Conservation (phyloP, 2,113 vertebrate species). For the Syrmaticus mikado region DNA sequence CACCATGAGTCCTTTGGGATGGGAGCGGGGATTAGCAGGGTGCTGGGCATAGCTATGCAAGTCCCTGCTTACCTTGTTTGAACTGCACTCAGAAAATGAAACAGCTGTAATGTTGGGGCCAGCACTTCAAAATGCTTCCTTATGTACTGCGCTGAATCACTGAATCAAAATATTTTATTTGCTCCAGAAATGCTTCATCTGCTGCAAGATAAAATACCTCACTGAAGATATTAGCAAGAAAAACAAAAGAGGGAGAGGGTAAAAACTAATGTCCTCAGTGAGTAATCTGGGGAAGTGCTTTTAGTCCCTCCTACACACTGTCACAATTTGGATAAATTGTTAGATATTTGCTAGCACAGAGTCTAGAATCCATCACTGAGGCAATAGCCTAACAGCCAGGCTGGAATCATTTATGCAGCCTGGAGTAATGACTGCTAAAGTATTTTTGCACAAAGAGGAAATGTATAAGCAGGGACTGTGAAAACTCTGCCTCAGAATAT, state of each 20-base stretch:
- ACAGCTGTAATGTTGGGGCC: rapidly evolving
- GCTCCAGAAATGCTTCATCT: not conserved
- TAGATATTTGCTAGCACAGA: not conserved
- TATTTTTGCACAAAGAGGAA: slow-evolving; percentile 3
- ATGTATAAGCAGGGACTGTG: not conserved
- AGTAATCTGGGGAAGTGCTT: not conserved
- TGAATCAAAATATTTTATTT: not conserved
- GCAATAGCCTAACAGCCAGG: not conserved
- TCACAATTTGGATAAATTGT: not conserved
- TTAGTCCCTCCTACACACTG: not conserved
- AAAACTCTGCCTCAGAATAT: not conserved
- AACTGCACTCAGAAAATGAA: not conserved
- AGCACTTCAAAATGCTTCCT: not conserved
- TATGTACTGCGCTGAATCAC: not conserved
- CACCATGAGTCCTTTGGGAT: not conserved
- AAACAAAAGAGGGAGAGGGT: not conserved
- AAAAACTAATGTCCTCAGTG: not conserved
- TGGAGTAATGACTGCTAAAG: not conserved
- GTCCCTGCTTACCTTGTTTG: not conserved
- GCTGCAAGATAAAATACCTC: not conserved
- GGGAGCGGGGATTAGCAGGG: not conserved
- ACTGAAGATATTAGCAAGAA: not conserved
- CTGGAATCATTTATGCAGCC: not conserved
- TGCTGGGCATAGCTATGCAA: not conserved
- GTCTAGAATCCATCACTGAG: not conserved